Conservation (phyloP, 2,113 vertebrate genomes). For the Poeciliopsis prolifica region DNA sequence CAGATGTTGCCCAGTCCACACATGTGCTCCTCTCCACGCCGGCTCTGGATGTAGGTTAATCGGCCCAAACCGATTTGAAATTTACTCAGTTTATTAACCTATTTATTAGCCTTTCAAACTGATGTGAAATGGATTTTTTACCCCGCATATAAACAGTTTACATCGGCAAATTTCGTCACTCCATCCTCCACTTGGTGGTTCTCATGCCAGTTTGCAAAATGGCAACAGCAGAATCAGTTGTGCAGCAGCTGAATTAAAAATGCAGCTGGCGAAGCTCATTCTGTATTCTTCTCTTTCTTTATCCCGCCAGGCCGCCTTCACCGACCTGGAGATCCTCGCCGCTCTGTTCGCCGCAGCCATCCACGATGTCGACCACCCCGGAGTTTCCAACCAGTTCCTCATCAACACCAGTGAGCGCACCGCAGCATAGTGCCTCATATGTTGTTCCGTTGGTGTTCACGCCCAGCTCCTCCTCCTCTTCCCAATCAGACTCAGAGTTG, state of each 20-base stretch:
- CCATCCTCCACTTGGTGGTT: too few relatives aligned
- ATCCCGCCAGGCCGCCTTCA: constrained; percentile 85
- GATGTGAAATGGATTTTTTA: too few relatives aligned
- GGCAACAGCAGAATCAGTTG: too few relatives aligned
- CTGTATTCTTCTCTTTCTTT: not conserved
- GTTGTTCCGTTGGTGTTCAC: not conserved
- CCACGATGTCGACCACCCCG: constrained; percentile 90
- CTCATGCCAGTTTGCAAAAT: too few relatives aligned
- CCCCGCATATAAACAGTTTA: too few relatives aligned
- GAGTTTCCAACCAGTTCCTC: constrained; percentile 93
- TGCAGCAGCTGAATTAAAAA: too few relatives aligned
- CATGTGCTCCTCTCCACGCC: constrained; percentile 91
- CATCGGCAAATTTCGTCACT: too few relatives aligned
- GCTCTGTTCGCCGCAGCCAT: constrained; percentile 90
- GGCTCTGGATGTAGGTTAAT: constrained; percentile 81
- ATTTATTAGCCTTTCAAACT: too few relatives aligned
- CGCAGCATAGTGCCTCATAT: not conserved
- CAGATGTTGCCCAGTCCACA: constrained; percentile 87
- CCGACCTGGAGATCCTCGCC: constrained; percentile 88
- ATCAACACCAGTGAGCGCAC: constrained; percentile 90
- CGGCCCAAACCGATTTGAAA: too few relatives aligned
- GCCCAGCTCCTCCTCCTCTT: not conserved
- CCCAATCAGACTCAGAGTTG: constrained; percentile 85
- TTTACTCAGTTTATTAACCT: too few relatives aligned
- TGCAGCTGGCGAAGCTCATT: not conserved